Base-by-base conservation (phyloP, 2,797 vertebrate species). In the Danionella dracula region DNA sequence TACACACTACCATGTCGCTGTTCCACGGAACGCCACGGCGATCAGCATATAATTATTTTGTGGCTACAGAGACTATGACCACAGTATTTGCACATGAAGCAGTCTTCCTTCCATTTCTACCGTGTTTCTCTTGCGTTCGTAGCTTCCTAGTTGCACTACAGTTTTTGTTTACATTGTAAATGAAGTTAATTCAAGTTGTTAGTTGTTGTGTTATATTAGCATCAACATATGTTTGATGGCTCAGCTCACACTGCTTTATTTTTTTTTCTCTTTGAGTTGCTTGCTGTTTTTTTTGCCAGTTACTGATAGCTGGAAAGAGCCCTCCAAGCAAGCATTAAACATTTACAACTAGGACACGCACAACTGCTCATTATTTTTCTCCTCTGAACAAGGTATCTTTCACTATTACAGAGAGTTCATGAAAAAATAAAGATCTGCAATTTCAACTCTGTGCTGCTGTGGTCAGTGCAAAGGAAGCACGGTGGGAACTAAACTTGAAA, bases 361-460 rank as follows among this genome's bases (percentile, higher is more conserved):
- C n/a, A 35, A 32, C 27, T 55, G n/a, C 42, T 38, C 42, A 49
- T 57, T 49, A 58, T 68, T 35, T 34, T 60, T 60, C n/a, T 58
- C 15, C 16, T 45, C 12, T 8, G 11, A 34, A 55, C 29, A 27
- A 65, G 50, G 40, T 45, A 23, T 54, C 61, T 45, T 45, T 45
- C 31, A 45, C 29, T 15, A 37, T 44, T 34, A 29, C 15, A 50
- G 21, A 13, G 11, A 17, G 8, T 32, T 62, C 34, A 50, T 50
- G 49, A 40, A 50, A 62, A 49, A 16, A n/a, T 8, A 45, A 58
- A 58, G 16, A 57, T 19, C 6, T 42, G 38, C 12, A 27, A 42
- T 41, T 32, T 20, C 12, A 38, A 10, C 19, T 10, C 35, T 21
- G 17, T 29, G 35, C 46, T 60, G 16, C 15, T 41, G 6, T 12